These are phyloP conservation scores for Agrotis segetum DNA, from an alignment of 2,888 invertebrate species.

Conservation along the genomic window DNA sequence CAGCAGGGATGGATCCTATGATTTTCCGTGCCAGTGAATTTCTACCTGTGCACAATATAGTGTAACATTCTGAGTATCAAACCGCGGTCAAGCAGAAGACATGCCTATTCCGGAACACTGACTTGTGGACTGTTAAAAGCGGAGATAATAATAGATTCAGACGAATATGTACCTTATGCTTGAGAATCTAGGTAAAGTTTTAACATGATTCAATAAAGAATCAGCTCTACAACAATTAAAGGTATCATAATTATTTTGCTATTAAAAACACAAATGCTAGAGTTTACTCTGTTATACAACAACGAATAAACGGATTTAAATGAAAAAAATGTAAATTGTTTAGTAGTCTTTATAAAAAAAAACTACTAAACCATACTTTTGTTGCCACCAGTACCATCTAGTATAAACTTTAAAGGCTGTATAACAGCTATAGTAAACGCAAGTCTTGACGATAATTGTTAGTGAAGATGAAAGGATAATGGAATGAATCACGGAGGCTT, in stretches of 20 bases:
- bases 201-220: neutral
- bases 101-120: slow-evolving; percentile 26
- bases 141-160: neutral
- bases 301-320: too few relatives aligned
- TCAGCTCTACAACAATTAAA: too few relatives aligned
- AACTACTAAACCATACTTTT: neutral
- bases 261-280: too few relatives aligned
- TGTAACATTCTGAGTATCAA: slow-evolving; percentile 19
- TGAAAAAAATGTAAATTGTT: too few relatives aligned
- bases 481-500: slow-evolving; percentile 38
- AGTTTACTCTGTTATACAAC: too few relatives aligned
- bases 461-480: slow-evolving; percentile 52
- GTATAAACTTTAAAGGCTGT: neutral
- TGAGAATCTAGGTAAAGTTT: too few relatives aligned
- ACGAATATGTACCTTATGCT: neutral
- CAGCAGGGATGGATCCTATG: slow-evolving; percentile 18
- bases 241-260: too few relatives aligned
- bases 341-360: too few relatives aligned
- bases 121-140: slow-evolving; percentile 8
- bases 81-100: slow-evolving; percentile 34
- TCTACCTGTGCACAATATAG: slow-evolving; percentile 27
- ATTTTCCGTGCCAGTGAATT: slow-evolving; percentile 39
- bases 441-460: slow-evolving; percentile 40
- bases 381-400: neutral
- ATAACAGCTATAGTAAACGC: slow-evolving; percentile 14